Evolutionary conservation across 1,140 invertebrate species (phyloP).

Genomic region (Phenacoccus solenopsis): DNA sequence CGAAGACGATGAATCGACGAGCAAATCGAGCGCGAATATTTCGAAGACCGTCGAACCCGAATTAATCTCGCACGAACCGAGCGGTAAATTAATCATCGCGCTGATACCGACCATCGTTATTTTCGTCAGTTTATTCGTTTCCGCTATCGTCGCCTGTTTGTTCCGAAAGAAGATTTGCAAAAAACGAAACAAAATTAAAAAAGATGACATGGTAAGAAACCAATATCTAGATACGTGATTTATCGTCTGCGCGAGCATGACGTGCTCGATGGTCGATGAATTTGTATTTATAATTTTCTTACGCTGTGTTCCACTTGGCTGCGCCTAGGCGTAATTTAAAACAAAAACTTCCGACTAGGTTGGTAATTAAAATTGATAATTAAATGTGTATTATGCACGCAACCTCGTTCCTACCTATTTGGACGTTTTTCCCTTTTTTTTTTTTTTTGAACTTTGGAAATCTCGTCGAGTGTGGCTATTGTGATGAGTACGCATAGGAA

Average conservation of each 20-base stretch:
- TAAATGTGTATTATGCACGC: too few species aligned
- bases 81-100: conserved; percentile 39
- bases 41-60: not conserved
- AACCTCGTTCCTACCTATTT: too few species aligned
- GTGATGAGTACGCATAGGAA: too few species aligned
- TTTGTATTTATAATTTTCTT: too few species aligned
- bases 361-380: too few species aligned
- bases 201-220: conserved; percentile 42
- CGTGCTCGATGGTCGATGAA: not conserved
- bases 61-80: conserved; percentile 10
- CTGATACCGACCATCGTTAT: conserved; percentile 46
- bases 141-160: conserved; percentile 38
- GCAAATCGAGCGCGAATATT: not conserved
- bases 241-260: not conserved
- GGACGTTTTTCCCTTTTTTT: too few species aligned
- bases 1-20: not conserved
- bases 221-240: not conserved
- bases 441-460: too few species aligned
- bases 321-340: too few species aligned
- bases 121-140: conserved; percentile 33
- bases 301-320: too few species aligned
- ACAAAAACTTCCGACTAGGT: too few species aligned
- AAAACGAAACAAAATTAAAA: conserved; percentile 36
- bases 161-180: conserved; percentile 43
- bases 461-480: too few species aligned